A percentile compares a stretch with the other conserved stretches of the same genome.
Evolutionary conservation across 2,797 vertebrate species (phyloP).

Genomic region (Enteromius fasciolatus): DNA sequence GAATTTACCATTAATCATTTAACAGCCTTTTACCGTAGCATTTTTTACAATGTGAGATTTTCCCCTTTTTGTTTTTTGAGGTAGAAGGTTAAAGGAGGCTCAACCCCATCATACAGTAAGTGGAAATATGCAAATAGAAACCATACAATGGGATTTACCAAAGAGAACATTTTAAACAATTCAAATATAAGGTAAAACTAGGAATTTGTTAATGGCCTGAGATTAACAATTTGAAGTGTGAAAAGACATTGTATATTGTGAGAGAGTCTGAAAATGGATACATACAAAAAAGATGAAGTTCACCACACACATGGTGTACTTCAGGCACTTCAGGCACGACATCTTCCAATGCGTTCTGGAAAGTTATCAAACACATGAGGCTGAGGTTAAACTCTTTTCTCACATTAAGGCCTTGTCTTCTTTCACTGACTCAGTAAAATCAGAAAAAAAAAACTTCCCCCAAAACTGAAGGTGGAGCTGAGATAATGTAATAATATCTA

Average conservation of each 20-base stretch:
- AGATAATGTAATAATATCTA: not conserved
- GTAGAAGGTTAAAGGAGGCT: not conserved
- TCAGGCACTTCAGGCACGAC: slow-evolving; percentile 81
- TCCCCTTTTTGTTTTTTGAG: not conserved
- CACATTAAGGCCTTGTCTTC: not conserved
- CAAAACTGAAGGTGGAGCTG: slow-evolving; percentile 1
- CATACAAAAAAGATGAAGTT: slow-evolving; percentile 82
- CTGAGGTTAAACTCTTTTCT: not conserved
- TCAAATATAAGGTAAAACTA: not conserved
- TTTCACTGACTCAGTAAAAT: not conserved
- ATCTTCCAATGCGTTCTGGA: slow-evolving; percentile 67
- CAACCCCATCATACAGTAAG: not conserved
- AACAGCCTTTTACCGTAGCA: no score
- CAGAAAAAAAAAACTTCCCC: not conserved
- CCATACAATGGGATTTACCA: not conserved
- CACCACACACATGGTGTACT: slow-evolving; percentile 80
- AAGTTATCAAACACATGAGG: not conserved
- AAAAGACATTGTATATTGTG: not conserved
- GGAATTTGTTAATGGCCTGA: not conserved
- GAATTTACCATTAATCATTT: no score
- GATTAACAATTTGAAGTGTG: not conserved
- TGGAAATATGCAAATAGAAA: not conserved
- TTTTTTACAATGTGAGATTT: no score
- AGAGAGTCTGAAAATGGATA: slow-evolving; percentile 43
- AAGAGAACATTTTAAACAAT: not conserved